These are phyloP conservation scores for Spodoptera picta DNA, from an alignment of 2,888 invertebrate genomes.

Conservation along the genomic window DNA sequence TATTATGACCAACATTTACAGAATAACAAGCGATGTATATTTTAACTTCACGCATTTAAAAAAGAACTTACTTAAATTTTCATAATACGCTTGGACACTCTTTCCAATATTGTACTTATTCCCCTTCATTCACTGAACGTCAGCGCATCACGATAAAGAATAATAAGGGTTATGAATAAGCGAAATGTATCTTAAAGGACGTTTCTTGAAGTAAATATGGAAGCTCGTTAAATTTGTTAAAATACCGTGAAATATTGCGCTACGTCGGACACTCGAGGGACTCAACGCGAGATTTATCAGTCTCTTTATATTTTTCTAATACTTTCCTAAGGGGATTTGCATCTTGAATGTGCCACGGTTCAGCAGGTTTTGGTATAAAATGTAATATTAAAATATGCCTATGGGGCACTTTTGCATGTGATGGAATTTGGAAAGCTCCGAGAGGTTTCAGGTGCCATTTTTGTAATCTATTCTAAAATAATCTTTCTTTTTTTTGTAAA, in stretches of 20 bases:
- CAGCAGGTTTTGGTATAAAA: constrained; percentile 73
- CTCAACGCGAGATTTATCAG: constrained; percentile 63
- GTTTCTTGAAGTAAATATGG: constrained; percentile 83
- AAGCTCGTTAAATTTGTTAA: constrained; percentile 88
- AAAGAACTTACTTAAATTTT: too few species aligned
- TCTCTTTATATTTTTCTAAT: constrained; percentile 82
- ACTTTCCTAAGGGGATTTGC: constrained; percentile 79
- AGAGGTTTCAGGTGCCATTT: constrained; percentile 40
- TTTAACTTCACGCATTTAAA: too few species aligned
- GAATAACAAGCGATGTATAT: too few species aligned
- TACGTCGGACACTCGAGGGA: constrained; percentile 82
- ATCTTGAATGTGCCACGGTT: constrained; percentile 72
- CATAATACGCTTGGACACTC: too few species aligned
- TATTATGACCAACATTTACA: too few species aligned
- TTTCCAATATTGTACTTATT: not conserved
- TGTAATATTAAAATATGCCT: constrained; percentile 64
- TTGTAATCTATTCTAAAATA: constrained; percentile 33
- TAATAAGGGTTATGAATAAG: constrained; percentile 69
- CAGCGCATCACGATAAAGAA: constrained; percentile 43
- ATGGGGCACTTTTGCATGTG: constrained; percentile 47
- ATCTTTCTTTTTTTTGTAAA: too few species aligned
- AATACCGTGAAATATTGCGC: constrained; percentile 87
- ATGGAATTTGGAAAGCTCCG: constrained; percentile 42
- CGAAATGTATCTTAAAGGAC: constrained; percentile 69
- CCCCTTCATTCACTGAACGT: constrained; percentile 13